Evolutionary conservation across 2,888 invertebrate genomes (phyloP).

Genomic region (Pandemis cinnamomeana): DNA sequence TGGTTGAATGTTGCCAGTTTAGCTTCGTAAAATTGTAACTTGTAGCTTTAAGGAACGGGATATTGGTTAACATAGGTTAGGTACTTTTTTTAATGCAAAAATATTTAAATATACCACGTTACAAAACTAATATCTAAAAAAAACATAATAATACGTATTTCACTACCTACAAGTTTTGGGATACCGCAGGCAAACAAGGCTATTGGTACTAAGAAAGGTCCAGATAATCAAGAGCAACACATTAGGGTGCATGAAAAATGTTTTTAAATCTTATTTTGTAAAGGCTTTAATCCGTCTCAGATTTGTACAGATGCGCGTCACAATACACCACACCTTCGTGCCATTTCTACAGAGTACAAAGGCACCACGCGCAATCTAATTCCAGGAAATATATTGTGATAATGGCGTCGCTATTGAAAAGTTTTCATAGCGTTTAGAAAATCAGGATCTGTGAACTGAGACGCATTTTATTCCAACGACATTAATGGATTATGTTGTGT

Average conservation of each 20-base stretch:
- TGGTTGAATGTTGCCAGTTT: no score
- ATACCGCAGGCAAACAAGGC: no score
- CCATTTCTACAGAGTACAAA: conserved; percentile 36
- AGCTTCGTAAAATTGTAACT: no score
- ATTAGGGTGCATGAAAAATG: conserved; percentile 54
- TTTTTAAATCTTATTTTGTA: conserved; percentile 63
- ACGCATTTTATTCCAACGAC: background rate
- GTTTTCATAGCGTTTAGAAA: background rate
- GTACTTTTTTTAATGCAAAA: no score
- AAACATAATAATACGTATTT: no score
- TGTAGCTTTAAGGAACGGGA: no score
- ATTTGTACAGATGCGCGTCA: conserved; percentile 56
- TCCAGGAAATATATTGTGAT: conserved; percentile 18
- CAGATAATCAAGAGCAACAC: conserved; percentile 48
- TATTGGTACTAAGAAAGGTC: background rate
- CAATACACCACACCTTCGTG: conserved; percentile 61
- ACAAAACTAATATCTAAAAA: no score
- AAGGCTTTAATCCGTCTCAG: conserved; percentile 64
- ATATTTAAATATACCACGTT: no score
- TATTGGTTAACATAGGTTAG: no score
- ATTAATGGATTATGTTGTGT: background rate
- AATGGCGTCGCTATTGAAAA: background rate
- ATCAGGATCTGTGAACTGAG: background rate
- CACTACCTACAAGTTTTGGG: no score
- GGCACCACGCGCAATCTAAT: background rate